Base-by-base conservation (phyloP, 1,140 invertebrate species). In the Pemphigus obesinymphae region DNA sequence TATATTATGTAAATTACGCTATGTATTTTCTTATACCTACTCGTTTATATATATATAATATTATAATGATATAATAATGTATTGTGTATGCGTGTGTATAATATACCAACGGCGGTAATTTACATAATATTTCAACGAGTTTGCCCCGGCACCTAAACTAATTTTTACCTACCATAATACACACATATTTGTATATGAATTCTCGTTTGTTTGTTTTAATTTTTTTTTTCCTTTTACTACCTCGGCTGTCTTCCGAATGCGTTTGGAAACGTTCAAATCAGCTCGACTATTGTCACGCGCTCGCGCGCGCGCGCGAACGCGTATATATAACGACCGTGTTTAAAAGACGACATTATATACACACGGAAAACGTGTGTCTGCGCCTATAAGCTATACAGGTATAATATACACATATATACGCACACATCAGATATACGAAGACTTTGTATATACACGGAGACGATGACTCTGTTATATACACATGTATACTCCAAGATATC, bases 1-100 rank as follows among this genome's bases (percentile, higher is more conserved):
- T 45, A 70, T n/a, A n/a, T n/a, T n/a, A n/a, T 70, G 68, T 45
- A 70, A 70, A 70, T 70, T 45, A 43, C 68, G n/a, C n/a, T n/a
- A n/a, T 45, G 4, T 70, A 70, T 34, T 63, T 34, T 63, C 61
- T 63, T 29, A 34, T 17, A n/a, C n/a, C n/a, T n/a, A n/a, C n/a
- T n/a, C n/a, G n/a, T n/a, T n/a, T n/a, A n/a, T n/a, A n/a, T n/a
- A n/a, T n/a, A n/a, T n/a, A n/a, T n/a, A n/a, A n/a, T n/a, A 37
- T 68, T 20, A 68, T 11, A n/a, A 68, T 11, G 20, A 37, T n/a
- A n/a, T 13, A n/a, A n/a, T 23, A n/a, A 68, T n/a, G 37, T 50
- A 50, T 20, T 1, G n/a, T 15, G 48, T 55, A 55, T n/a, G 2
- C 6, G 7, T 5, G 20, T n/a, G n/a, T 29, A 29, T 1, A 34